phyloP scores from a whole-genome alignment of 2,113 vertebrate species.

The Alaudala cheleensis region DNA sequence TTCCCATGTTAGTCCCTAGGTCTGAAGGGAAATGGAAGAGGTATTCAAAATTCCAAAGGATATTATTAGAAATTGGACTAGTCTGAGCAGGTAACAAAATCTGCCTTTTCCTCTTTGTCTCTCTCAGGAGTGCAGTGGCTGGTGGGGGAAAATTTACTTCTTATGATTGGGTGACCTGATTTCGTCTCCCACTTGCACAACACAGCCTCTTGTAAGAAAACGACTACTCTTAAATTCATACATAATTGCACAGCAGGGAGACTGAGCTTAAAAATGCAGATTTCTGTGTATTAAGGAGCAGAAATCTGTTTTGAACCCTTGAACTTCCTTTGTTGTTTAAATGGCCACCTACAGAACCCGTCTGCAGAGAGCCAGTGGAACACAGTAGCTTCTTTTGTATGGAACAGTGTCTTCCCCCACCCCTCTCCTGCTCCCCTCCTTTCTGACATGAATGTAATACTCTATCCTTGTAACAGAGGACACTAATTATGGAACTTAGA shows the following conservation, averaged over 20 bases:
- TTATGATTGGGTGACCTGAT: constrained; percentile 69
- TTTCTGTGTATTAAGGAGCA: constrained; percentile 68
- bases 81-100: constrained; percentile 33
- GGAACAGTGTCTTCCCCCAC: constrained; percentile 48
- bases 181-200: constrained; percentile 55
- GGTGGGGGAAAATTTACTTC: constrained; percentile 59
- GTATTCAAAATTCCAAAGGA: constrained; percentile 23
- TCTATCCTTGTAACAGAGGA: constrained; percentile 43
- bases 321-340: constrained; percentile 78
- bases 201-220: constrained; percentile 57
- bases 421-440: constrained; percentile 20
- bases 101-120: not conserved
- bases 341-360: constrained; percentile 72
- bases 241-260: constrained; percentile 75
- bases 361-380: constrained; percentile 29
- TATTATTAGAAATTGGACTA: constrained; percentile 35
- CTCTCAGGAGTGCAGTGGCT: constrained; percentile 7
- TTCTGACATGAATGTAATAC: constrained; percentile 60
- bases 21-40: constrained; percentile 7
- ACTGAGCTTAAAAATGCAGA: constrained; percentile 67
- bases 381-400: constrained; percentile 73
- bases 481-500: constrained; percentile 62
- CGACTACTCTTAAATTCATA: constrained; percentile 65
- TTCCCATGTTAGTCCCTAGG: not conserved
- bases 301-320: constrained; percentile 77